These are phyloP conservation scores for Aulostomus chinensis DNA, from an alignment of 2,797 vertebrate species.

Conservation along the genomic window DNA sequence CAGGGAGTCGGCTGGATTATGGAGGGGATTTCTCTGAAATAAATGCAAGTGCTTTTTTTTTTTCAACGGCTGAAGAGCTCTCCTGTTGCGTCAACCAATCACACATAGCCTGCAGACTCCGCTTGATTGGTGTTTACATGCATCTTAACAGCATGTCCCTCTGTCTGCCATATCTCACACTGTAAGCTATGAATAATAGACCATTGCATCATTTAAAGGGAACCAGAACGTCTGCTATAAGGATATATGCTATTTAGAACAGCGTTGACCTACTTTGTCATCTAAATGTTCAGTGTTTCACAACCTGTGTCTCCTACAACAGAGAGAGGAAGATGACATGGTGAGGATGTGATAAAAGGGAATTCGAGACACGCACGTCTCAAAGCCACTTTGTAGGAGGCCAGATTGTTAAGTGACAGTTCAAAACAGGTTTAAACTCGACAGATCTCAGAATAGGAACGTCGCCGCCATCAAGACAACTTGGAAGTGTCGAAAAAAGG, in stretches of 20 bases:
- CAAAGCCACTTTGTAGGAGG: too few relatives aligned
- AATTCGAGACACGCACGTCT: too few relatives aligned
- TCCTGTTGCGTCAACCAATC: conserved; percentile 65
- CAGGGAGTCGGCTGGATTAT: conserved; percentile 62
- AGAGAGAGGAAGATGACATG: neutral
- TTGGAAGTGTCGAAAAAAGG: too few relatives aligned
- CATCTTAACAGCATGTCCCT: conserved; percentile 48
- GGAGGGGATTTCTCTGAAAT: conserved; percentile 56
- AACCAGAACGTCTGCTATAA: conserved; percentile 26
- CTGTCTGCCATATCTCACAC: conserved; percentile 14
- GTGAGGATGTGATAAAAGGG: neutral
- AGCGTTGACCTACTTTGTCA: conserved; percentile 45
- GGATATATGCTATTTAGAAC: conserved; percentile 29
- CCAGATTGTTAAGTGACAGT: too few relatives aligned
- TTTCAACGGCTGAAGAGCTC: conserved; percentile 2
- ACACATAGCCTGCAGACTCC: conserved; percentile 14
- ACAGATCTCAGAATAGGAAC: too few relatives aligned
- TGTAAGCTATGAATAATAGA: conserved; percentile 44
- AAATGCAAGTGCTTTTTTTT: conserved; percentile 10
- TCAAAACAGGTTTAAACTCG: too few relatives aligned
- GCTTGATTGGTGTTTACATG: conserved; percentile 60
- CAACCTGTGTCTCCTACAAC: conserved; percentile 1
- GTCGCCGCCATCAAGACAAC: too few relatives aligned
- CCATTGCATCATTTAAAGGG: conserved; percentile 54
- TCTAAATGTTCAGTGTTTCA: conserved; percentile 10